Percentiles rank a stretch among this genome's conserved stretches.
phyloP scores from a whole-genome alignment of 1,140 invertebrate species.

The Bombus waltoni region DNA sequence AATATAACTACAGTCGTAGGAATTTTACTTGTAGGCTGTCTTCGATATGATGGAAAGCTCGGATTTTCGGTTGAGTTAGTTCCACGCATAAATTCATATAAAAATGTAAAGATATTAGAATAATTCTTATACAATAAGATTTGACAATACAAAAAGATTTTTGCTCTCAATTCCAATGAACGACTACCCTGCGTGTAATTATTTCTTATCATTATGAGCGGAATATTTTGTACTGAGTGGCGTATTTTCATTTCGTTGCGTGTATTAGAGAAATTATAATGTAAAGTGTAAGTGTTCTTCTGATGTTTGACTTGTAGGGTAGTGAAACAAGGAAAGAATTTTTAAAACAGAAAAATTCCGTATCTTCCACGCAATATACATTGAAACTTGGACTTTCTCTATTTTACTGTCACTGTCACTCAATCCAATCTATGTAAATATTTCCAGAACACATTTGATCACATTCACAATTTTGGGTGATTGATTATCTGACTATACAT shows the following conservation, averaged over 20 bases:
- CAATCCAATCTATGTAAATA: neutral
- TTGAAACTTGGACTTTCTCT: no score
- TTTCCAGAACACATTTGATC: neutral
- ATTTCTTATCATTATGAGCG: neutral
- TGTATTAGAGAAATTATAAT: no score
- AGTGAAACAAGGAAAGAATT: neutral
- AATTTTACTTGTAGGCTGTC: neutral
- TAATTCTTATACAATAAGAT: neutral
- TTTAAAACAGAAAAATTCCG: neutral
- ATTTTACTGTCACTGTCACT: neutral
- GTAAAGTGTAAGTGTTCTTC: no score
- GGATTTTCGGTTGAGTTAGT: neutral
- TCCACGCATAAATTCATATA: neutral
- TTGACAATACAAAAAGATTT: neutral
- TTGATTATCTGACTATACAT: no score
- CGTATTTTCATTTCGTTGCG: no score
- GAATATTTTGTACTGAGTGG: no score
- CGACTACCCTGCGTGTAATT: neutral
- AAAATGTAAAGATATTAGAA: neutral
- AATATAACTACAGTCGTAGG: conserved; percentile 48
- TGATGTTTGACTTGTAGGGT: no score
- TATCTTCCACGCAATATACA: no score
- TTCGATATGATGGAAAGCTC: neutral
- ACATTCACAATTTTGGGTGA: no score
- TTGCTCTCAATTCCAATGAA: neutral